Evolutionary conservation across 2,888 invertebrate species (phyloP), one percentile per base, ranked within the genome.

Genomic region (Sceliomorpha sp.): DNA sequence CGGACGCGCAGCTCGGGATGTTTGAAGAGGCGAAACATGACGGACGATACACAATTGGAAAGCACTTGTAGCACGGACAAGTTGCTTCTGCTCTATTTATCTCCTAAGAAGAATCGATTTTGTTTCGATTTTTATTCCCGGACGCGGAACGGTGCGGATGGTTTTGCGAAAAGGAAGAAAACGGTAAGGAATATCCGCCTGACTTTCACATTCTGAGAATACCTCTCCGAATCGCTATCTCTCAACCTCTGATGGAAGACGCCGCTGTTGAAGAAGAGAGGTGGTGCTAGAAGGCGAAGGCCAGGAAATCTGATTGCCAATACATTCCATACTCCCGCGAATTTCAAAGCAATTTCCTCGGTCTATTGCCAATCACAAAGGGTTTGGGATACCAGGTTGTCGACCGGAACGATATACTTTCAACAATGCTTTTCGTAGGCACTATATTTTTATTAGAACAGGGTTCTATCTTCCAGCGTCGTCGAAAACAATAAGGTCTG

Each of bases 271-370:
- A 50, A 44, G 44, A 37, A 27, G 70, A 56, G 32, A 50, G 37
- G 58, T 62, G 55, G 32, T 44, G 50, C 36, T 50, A 24, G 58
- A 45, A 71, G 71, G 51, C 64, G 69, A 53, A 74, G 73, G 72
- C 72, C 58, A 75, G 79, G 72, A 82, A 84, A 84, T 84, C 80
- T 84, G 82, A 84, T 84, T 83, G 82, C 81, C 84, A 81, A 84
- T 84, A 84, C 80, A 81, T 84, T 82, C 78, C 79, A 79, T 76
- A 75, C 77, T 77, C 75, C 72, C 76, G 69, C 79, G 80, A 83
- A 83, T 83, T 82, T 82, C 82, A 75, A 81, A 78, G 78, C 84
- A 84, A 84, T 84, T 84, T 84, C 79, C 80, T 79, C 77, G 79
- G 68, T 82, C 80, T 83, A 84, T 82, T 83, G 82, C 76, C 84